These are phyloP conservation scores for Dione juno DNA, from an alignment of 2,888 invertebrate species.

Conservation along the genomic window DNA sequence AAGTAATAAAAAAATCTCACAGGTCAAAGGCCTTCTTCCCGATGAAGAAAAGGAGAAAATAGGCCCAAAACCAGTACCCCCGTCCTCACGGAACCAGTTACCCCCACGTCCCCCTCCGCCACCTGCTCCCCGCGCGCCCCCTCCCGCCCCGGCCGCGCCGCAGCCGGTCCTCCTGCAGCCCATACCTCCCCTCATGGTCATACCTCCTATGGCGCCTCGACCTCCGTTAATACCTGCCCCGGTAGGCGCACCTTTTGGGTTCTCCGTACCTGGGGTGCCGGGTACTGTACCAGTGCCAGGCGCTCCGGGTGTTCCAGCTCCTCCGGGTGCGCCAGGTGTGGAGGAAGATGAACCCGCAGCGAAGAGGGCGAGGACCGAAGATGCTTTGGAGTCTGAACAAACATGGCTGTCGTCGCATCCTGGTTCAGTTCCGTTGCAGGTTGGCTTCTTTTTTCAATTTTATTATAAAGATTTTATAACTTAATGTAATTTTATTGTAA, in stretches of 20 bases:
- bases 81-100: constrained; percentile 51
- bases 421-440: constrained; percentile 69
- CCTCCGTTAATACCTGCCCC: constrained; percentile 73
- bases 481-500: no score
- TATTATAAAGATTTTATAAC: neutral
- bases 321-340: constrained; percentile 34
- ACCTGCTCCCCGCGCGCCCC: constrained; percentile 45
- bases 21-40: constrained; percentile 92
- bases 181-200: constrained; percentile 81
- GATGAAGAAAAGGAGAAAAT: constrained; percentile 99
- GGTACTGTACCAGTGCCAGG: constrained; percentile 25
- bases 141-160: constrained; percentile 50
- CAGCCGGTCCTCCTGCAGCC: constrained; percentile 63
- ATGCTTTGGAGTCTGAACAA: constrained; percentile 94
- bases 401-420: constrained; percentile 68
- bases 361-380: constrained; percentile 96
- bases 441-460: constrained; percentile 60
- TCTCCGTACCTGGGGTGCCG: constrained; percentile 62
- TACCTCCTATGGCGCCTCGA: constrained; percentile 73
- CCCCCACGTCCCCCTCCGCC: constrained; percentile 50
- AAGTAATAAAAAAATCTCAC: constrained; percentile 7
- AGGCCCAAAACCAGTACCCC: constrained; percentile 91
- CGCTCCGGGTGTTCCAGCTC: constrained; percentile 52
- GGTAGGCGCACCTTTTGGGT: constrained; percentile 57
- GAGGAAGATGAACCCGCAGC: constrained; percentile 90